Base-by-base conservation (phyloP, 2,113 vertebrate species). In the Hippolais icterina region DNA sequence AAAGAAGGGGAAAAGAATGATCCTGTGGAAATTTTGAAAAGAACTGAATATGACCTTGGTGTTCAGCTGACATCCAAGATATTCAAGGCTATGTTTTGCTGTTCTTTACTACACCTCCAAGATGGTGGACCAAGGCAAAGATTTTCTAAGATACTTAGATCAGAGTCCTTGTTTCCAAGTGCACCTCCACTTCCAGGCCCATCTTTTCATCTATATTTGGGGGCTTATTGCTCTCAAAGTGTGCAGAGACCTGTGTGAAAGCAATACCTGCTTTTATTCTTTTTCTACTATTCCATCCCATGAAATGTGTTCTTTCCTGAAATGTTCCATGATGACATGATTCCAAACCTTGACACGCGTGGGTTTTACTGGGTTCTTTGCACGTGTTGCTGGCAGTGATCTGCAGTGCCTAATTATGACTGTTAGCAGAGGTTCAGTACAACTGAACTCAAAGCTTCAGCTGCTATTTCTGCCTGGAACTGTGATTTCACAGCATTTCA, bases 1-100 rank as follows among this genome's bases (percentile, higher is more conserved):
- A 91, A 83, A 77, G 33, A 83, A 71, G 15, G 39, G 66, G 17
- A 54, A 74, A 76, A 71, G 79, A 90, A 94, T 21, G 35, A 64
- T 70, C 76, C 39, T 83, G 49, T 47, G 68, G 85, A 93, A 93
- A 83, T 79, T 90, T 74, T 88, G 83, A 80, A 83, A 90, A 88
- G 82, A 86, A n/a, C 9, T 12, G 56, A 91, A 22, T 39, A n/a
- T 70, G 80, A 80, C 27, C 53, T 68, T 80, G 50, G 24, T 95
- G 82, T 93, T 50, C 90, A 93, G 85, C 46, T 93, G 79, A 83
- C 39, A 31, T 81, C 94, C 86, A 68, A 82, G 81, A 42, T 61
- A 57, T 76, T 84, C 49, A 70, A 59, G 68, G 33, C 33, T 70
- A 0, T 49, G 53, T 52, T 93, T 79, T 83, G 50, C 44, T 78